Conservation (phyloP, 2,888 invertebrate genomes). For the Lasioglossum vierecki region DNA sequence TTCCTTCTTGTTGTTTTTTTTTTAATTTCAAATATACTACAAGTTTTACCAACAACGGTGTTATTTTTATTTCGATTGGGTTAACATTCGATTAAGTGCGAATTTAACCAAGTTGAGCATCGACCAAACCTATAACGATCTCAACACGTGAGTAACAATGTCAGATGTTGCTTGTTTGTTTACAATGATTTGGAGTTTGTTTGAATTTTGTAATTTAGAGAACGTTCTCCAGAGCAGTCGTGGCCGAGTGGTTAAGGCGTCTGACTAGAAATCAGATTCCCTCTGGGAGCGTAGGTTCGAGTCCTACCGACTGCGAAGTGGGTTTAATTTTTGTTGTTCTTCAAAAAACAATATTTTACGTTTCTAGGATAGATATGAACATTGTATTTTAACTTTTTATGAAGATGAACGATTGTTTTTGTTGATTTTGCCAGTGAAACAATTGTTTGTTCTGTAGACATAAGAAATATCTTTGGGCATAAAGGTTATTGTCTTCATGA, state of each 20-base stretch:
- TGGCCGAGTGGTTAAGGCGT: conserved; percentile 95
- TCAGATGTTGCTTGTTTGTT: not conserved
- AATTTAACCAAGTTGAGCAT: too few relatives aligned
- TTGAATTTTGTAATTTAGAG: not conserved
- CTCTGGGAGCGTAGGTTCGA: conserved; percentile 96
- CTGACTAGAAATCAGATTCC: conserved; percentile 96
- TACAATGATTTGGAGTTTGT: not conserved
- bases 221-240: conserved; percentile 86
- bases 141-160: not conserved
- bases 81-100: too few relatives aligned
- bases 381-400: not conserved
- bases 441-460: not conserved
- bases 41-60: too few relatives aligned
- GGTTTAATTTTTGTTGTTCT: not conserved
- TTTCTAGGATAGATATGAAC: not conserved
- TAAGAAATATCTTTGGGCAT: not conserved
- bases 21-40: too few relatives aligned
- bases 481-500: not conserved
- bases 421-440: not conserved
- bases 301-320: conserved; percentile 92
- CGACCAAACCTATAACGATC: too few relatives aligned
- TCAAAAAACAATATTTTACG: not conserved
- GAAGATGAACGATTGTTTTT: not conserved
- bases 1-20: too few relatives aligned
- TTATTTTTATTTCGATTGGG: too few relatives aligned